A percentile compares a stretch with the other conserved stretches of the same genome.
These are phyloP conservation scores for Lordiphosa andalusiaca DNA, from an alignment of 2,888 invertebrate species.

Conservation along the genomic window DNA sequence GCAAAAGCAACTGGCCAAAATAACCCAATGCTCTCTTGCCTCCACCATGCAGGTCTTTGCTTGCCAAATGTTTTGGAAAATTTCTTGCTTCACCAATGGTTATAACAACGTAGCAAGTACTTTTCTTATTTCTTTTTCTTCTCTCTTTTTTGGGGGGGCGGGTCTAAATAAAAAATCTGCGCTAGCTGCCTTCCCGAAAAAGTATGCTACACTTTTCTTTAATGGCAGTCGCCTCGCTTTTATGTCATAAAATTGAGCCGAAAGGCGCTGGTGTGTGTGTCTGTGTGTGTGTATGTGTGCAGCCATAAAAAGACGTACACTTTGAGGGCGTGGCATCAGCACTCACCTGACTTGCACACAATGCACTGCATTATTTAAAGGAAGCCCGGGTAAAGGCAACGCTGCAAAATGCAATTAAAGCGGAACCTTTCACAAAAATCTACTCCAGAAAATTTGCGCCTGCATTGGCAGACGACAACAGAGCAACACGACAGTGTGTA, in stretches of 20 bases:
- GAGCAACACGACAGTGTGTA: conserved; percentile 18
- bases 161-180: conserved; percentile 8
- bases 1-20: conserved; percentile 55
- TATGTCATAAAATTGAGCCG: conserved; percentile 60
- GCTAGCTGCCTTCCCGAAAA: conserved; percentile 34
- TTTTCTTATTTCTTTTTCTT: conserved; percentile 20
- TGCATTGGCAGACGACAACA: conserved; percentile 60
- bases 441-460: conserved; percentile 66
- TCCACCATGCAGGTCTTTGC: conserved; percentile 32
- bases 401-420: conserved; percentile 71
- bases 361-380: conserved; percentile 72
- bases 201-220: conserved; percentile 71
- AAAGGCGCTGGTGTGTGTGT: conserved; percentile 9
- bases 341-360: conserved; percentile 43
- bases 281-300: conserved; percentile 11
- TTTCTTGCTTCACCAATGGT: conserved; percentile 53
- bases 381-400: conserved; percentile 28
- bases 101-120: conserved; percentile 59
- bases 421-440: conserved; percentile 64
- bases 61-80: conserved; percentile 72
- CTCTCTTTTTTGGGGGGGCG: not conserved
- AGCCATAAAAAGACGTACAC: conserved; percentile 46
- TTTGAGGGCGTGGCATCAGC: conserved; percentile 32
- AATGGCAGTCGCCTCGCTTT: conserved; percentile 65
- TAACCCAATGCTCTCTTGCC: conserved; percentile 42